Conservation (phyloP, 2,797 vertebrate species). For the Anabas testudineus region DNA sequence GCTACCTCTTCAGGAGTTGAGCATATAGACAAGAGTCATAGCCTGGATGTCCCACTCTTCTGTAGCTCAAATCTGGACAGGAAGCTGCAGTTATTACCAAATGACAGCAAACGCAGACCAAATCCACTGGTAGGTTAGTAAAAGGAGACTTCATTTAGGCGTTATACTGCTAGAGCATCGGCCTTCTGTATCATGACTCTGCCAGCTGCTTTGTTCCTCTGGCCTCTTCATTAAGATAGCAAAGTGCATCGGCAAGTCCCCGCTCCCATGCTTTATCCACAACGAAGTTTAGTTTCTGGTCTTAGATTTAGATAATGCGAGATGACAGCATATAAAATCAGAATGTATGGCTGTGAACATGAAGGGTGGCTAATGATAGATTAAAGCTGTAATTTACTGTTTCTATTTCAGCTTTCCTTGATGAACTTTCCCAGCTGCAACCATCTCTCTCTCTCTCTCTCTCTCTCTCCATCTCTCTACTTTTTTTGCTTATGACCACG, state of each 20-base stretch:
- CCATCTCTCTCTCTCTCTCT: no score
- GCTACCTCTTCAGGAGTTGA: conserved; percentile 23
- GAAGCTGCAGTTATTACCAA: conserved; percentile 40
- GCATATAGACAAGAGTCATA: conserved; percentile 52
- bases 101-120: conserved; percentile 58
- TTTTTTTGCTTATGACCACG: neutral
- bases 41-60: conserved; percentile 44
- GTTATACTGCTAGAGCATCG: conserved; percentile 34
- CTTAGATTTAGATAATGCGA: neutral
- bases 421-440: conserved; percentile 14
- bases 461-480: no score
- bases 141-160: conserved; percentile 36
- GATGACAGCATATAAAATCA: neutral
- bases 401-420: conserved; percentile 20
- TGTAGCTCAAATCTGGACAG: conserved; percentile 49
- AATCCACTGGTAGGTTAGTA: conserved; percentile 77
- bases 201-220: conserved; percentile 45
- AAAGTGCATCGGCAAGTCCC: conserved; percentile 15
- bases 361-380: conserved; percentile 12
- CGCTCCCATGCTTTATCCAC: conserved; percentile 47
- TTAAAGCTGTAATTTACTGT: conserved; percentile 11
- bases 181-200: conserved; percentile 32
- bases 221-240: conserved; percentile 14
- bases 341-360: conserved; percentile 1
- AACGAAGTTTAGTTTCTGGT: conserved; percentile 20